Evolutionary conservation across 2,888 invertebrate genomes (phyloP), one percentile per base, ranked within the genome.

Genomic region (Spisula subtruncata): DNA sequence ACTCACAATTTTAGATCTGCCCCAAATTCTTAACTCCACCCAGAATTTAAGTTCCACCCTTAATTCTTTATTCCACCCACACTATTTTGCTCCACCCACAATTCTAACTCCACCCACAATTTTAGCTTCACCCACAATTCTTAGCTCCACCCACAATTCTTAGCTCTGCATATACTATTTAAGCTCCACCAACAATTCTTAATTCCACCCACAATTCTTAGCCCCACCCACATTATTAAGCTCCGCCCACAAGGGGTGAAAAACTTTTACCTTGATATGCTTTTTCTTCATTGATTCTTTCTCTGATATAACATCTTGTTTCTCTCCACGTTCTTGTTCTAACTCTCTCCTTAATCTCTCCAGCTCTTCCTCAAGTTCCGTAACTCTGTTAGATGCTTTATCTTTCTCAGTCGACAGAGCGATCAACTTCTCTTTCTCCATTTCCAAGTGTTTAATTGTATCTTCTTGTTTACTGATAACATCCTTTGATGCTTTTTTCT

Each of bases 311-410:
- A 96, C 86, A 16, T 94, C 95, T 81, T 96, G 90, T 89, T 96
- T 96, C 92, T 96, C 96, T 20, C 86, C 93, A 81, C 94, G 94
- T 89, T 96, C 96, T 41, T 90, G 93, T 60, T 93, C 95, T 51
- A 96, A 93, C 86, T 96, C 95, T 6, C 92, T 95, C 10, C 98
- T 96, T 20, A 97, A 93, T 46, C 66, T 60, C 10, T 48, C 93
- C 10, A 98, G 97, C 96, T 98, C 98, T 0, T 97, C 97, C 97
- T 99, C 98, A 51, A 98, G 97, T 0, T 98, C 97, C 8, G 94
- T 91, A 32, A 96, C 89, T 54, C 95, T 94, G 90, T 96, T 96
- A 54, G 96, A 95, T 14, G 95, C 94, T 6, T 92, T 94, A 85
- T 95, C 96, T 0, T 95, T 94, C 54, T 95, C 94, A 12, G 92